Evolutionary conservation across 2,797 vertebrate species (phyloP), one percentile per base, ranked within the genome.

Genomic region (Apogon talboti): DNA sequence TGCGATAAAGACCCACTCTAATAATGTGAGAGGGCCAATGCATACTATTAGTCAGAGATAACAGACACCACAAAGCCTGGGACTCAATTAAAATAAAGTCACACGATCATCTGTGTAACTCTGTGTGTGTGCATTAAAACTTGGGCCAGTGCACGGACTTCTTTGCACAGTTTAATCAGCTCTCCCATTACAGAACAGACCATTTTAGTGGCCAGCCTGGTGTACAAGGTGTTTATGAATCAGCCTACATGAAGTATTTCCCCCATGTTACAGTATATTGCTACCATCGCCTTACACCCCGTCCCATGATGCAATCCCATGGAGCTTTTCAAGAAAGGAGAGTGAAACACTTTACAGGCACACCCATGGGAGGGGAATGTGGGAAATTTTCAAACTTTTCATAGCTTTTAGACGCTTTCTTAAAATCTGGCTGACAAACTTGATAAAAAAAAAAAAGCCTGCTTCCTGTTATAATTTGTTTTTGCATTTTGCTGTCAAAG

Each of bases 11-110:
- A 90, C 76, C 84, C 84, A 79, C 88, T 90, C 88, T 76, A 82
- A 87, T 90, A 90, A 90, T 89, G 88, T 91, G 88, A 89, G 85
- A 82, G 79, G 89, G 82, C 79, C 90, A 84, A 86, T 79, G 88
- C 81, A 83, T 77, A 83, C 85, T 86, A 88, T 91, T 91, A 91
- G 83, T 84, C 59, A 53, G 86, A 86, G 76, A 91, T 87, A 92
- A 91, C 83, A 90, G 82, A 86, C 79, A 82, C 79, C 78, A 76
- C 74, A 82, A 91, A 84, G 84, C 60, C 77, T 66, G 74, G 74
- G 88, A 85, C 89, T 92, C 87, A 88, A 89, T 93, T 92, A 91
- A 91, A 91, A 91, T 82, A 86, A 55, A 71, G 78, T 66, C 79
- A 81, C 3, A 66, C 79, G 78, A 76, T 82, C 82, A 79, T 83